Evolutionary conservation across 2,797 vertebrate genomes (phyloP).

Genomic region (Xenops minutus): DNA sequence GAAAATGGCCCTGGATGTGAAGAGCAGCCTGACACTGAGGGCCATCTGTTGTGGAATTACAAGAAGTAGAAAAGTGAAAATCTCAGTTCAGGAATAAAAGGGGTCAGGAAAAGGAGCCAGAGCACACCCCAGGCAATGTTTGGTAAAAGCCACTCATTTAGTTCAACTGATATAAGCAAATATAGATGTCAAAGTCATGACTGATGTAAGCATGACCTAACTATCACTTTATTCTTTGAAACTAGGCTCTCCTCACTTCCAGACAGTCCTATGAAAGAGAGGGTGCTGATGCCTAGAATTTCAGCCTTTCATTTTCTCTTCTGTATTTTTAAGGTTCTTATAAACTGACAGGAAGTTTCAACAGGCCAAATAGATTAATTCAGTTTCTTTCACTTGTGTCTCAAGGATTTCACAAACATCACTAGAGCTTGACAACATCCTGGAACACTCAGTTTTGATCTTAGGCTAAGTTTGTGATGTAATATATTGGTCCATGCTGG

Average conservation of each 20-base stretch:
- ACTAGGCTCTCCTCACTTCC: neutral
- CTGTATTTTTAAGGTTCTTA: neutral
- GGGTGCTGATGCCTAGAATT: neutral
- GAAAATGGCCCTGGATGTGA: neutral
- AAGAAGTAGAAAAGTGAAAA: neutral
- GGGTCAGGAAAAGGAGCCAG: neutral
- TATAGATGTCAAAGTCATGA: neutral
- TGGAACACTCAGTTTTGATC: neutral
- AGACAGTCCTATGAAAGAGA: neutral
- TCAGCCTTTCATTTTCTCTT: neutral
- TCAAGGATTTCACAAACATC: neutral
- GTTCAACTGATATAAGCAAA: neutral
- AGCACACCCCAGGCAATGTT: neutral
- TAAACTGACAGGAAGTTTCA: neutral
- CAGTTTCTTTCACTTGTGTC: neutral
- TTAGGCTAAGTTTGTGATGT: neutral
- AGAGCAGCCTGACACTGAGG: neutral
- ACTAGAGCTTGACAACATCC: neutral
- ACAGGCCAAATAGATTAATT: neutral
- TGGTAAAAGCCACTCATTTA: neutral
- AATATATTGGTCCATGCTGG: neutral
- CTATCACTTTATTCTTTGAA: neutral
- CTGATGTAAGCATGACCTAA: neutral
- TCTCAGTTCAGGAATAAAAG: neutral
- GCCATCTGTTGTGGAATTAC: neutral